phyloP scores from a whole-genome alignment of 1,140 invertebrate species.

The Conus betulinus region DNA sequence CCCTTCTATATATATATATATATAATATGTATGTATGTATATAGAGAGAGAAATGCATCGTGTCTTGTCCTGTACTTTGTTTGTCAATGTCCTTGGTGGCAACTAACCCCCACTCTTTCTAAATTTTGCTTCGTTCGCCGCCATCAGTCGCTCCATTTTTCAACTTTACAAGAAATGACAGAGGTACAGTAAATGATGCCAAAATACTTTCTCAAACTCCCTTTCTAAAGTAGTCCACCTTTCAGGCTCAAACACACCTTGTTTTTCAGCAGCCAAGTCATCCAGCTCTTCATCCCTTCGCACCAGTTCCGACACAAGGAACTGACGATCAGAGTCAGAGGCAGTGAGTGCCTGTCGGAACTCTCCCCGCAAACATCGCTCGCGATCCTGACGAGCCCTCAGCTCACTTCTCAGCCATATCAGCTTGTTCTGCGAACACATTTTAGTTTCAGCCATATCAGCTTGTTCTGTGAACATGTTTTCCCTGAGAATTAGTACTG shows the following conservation, averaged over 20 bases:
- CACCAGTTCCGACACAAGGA: slow-evolving; percentile 61
- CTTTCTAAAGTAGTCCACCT: too few relatives aligned
- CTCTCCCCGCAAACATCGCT: slow-evolving; percentile 63
- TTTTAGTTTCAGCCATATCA: slow-evolving; percentile 51
- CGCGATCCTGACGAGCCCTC: slow-evolving; percentile 55
- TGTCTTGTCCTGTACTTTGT: too few relatives aligned
- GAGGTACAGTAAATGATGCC: too few relatives aligned
- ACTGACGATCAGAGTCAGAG: slow-evolving; percentile 66
- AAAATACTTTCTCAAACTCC: too few relatives aligned
- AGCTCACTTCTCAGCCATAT: slow-evolving; percentile 68
- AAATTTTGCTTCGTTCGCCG: too few relatives aligned
- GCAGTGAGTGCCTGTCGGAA: slow-evolving; percentile 64
- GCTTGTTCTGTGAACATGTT: slow-evolving; percentile 60
- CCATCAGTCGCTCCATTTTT: too few relatives aligned
- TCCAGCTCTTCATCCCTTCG: slow-evolving; percentile 68
- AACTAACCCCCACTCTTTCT: too few relatives aligned
- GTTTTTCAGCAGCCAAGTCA: slow-evolving; percentile 64
- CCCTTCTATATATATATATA: too few relatives aligned
- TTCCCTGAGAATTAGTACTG: neutral
- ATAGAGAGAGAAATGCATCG: too few relatives aligned
- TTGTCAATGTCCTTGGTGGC: too few relatives aligned
- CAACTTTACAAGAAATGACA: too few relatives aligned
- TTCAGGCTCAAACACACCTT: slow-evolving; percentile 48
- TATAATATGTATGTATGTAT: too few relatives aligned
- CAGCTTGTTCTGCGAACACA: slow-evolving; percentile 63